phyloP scores from a whole-genome alignment of 2,113 vertebrate species.

The Microtus richardsoni region DNA sequence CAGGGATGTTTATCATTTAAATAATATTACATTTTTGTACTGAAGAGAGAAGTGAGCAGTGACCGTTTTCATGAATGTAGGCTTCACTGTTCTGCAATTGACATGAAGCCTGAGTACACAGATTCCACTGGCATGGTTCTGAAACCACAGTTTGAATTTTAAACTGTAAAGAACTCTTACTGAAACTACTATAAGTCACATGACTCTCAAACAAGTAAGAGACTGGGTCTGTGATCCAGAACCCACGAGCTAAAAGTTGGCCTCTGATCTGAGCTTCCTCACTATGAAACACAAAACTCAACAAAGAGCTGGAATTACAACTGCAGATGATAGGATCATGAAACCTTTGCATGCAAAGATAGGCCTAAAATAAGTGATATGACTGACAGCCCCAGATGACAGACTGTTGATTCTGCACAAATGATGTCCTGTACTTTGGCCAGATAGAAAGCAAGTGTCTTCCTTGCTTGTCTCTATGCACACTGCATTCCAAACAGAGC shows the following conservation, averaged over 20 bases:
- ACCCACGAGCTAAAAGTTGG: not conserved
- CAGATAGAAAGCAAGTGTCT: not conserved
- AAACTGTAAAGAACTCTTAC: not conserved
- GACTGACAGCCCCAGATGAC: not conserved
- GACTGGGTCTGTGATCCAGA: not conserved
- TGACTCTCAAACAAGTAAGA: not conserved
- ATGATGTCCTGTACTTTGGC: not conserved
- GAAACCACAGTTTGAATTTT: not conserved
- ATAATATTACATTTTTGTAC: not conserved
- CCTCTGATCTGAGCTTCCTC: not conserved
- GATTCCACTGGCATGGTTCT: not conserved
- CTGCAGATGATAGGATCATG: not conserved
- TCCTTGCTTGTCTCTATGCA: not conserved
- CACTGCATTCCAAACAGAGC: not conserved
- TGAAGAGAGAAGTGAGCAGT: not conserved
- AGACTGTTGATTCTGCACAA: not conserved
- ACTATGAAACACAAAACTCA: not conserved
- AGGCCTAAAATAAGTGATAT: not conserved
- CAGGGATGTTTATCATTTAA: not conserved
- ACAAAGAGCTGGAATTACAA: not conserved
- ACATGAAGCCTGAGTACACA: not conserved
- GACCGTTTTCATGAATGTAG: not conserved
- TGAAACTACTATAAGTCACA: not conserved
- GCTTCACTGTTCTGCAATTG: not conserved
- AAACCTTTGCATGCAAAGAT: not conserved